phyloP scores from a whole-genome alignment of 1,140 invertebrate species.

The Drosophila arizonae region DNA sequence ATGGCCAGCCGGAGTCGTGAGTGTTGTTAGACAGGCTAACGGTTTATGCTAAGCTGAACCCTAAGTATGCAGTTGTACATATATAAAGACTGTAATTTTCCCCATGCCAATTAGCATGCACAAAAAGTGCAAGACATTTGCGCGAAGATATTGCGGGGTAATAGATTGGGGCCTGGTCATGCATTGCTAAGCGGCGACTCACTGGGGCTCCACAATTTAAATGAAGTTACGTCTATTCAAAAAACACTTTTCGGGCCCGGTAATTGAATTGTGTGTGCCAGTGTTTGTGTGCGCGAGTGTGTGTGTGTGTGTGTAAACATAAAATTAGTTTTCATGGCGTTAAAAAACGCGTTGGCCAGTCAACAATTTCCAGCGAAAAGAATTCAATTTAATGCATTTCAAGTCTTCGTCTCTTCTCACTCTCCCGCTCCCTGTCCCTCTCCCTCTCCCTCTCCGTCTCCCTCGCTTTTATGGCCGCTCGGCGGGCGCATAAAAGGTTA shows the following conservation, averaged over 20 bases:
- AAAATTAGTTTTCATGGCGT: conserved; percentile 81
- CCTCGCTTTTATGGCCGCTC: conserved; percentile 62
- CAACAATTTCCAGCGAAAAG: conserved; percentile 50
- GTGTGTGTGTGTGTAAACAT: conserved; percentile 61
- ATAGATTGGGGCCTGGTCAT: conserved; percentile 60
- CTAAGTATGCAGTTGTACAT: conserved; percentile 5
- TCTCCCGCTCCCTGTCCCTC: conserved; percentile 8
- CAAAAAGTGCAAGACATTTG: conserved; percentile 71
- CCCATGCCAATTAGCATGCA: conserved; percentile 73
- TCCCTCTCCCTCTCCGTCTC: not conserved
- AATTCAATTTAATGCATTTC: conserved; percentile 79
- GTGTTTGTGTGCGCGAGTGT: not conserved
- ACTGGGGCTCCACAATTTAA: conserved; percentile 58
- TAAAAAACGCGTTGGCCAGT: conserved; percentile 68
- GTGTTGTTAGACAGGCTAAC: conserved; percentile 56
- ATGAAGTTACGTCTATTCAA: conserved; percentile 57
- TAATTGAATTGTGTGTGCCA: conserved; percentile 72
- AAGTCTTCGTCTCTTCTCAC: conserved; percentile 21
- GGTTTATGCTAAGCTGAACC: conserved; percentile 61
- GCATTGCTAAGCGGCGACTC: conserved; percentile 60
- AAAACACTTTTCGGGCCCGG: conserved; percentile 55
- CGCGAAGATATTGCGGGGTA: conserved; percentile 52
- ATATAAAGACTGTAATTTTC: conserved; percentile 12
- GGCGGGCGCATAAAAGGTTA: conserved; percentile 74
- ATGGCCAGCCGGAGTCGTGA: conserved; percentile 61